These are phyloP conservation scores for Amphimallon solstitiale DNA, from an alignment of 2,888 invertebrate genomes.

Conservation along the genomic window DNA sequence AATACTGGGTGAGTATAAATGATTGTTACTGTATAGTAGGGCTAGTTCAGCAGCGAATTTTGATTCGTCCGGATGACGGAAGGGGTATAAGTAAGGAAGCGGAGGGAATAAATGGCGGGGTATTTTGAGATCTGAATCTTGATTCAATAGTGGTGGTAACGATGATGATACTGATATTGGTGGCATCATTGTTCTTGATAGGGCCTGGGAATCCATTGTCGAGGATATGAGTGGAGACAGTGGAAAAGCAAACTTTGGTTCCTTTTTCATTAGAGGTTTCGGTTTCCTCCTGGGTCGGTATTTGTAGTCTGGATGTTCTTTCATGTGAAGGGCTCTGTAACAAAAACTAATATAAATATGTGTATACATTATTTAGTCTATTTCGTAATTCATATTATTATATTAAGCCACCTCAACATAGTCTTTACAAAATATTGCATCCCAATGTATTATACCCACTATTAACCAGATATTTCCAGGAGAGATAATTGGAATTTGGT, in stretches of 20 bases:
- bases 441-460: no score
- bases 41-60: constrained; percentile 77
- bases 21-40: constrained; percentile 69
- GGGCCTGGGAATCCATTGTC: constrained; percentile 58
- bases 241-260: constrained; percentile 78
- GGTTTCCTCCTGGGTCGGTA: constrained; percentile 89
- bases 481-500: no score
- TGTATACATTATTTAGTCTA: background rate
- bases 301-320: constrained; percentile 93
- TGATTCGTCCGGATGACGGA: constrained; percentile 68
- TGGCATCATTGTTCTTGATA: constrained; percentile 65
- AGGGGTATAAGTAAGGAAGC: constrained; percentile 78
- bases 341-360: constrained; percentile 44
- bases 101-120: constrained; percentile 76
- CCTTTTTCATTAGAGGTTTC: constrained; percentile 84
- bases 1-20: constrained; percentile 66
- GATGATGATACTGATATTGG: constrained; percentile 64
- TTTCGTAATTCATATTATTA: background rate
- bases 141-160: constrained; percentile 64
- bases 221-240: constrained; percentile 73
- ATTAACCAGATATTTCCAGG: no score
- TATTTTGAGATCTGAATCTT: constrained; percentile 70
- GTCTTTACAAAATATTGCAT: no score
- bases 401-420: no score
- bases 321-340: constrained; percentile 90